Conservation (phyloP, 2,797 vertebrate species). For the Tinamus major region DNA sequence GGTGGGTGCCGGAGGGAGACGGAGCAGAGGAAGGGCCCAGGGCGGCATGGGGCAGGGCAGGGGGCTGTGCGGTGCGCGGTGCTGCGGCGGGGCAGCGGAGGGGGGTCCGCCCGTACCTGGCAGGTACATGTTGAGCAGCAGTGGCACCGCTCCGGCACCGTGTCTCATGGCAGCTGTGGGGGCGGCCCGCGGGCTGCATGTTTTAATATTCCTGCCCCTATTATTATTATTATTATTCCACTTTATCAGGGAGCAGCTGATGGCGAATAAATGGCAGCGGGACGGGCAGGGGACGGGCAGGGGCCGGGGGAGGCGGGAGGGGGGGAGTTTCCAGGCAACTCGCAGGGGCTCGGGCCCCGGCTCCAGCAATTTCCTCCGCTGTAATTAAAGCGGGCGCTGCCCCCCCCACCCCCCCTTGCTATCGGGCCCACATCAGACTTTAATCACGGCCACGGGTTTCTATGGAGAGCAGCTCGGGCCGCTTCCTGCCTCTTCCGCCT, state of each 20-base stretch:
- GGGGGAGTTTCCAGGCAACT: constrained; percentile 90
- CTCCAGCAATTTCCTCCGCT: constrained; percentile 96
- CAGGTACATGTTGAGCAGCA: constrained; percentile 99
- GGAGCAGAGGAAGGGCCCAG: not conserved
- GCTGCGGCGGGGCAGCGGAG: not conserved
- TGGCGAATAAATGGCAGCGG: constrained; percentile 68
- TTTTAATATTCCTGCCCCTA: constrained; percentile 71
- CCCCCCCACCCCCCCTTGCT: constrained; percentile 85
- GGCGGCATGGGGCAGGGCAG: not conserved
- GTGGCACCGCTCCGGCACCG: constrained; percentile 92
- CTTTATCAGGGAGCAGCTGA: constrained; percentile 66
- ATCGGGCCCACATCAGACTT: constrained; percentile 94
- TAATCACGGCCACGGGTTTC: constrained; percentile 96
- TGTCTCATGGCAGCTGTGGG: constrained; percentile 91
- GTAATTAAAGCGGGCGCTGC: constrained; percentile 94
- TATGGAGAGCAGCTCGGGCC: constrained; percentile 88
- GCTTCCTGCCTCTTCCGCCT: constrained; percentile 89
- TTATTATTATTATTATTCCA: constrained; percentile 70
- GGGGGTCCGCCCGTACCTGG: constrained; percentile 87
- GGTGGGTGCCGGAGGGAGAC: not conserved
- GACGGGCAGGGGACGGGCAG: constrained; percentile 71
- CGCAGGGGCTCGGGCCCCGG: constrained; percentile 53
- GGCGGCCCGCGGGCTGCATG: constrained; percentile 69
- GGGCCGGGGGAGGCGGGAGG: constrained; percentile 21
- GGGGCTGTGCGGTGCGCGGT: not conserved